phyloP scores from a whole-genome alignment of 2,797 vertebrate species.

The Poecilia gillii region DNA sequence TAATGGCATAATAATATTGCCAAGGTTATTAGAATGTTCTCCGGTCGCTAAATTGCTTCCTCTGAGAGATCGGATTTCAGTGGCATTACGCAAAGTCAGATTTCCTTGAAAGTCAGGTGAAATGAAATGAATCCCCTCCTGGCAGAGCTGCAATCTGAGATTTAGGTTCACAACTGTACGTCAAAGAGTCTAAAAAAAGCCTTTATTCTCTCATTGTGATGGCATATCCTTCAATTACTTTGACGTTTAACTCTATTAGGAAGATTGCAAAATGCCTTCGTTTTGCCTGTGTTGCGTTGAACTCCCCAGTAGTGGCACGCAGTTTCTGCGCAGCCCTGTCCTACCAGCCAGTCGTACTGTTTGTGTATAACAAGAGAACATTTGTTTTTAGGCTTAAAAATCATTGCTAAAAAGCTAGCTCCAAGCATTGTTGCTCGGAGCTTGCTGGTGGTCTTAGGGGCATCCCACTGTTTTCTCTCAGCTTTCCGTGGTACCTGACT shows the following conservation, averaged over 20 bases:
- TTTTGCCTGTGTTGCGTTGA: slow-evolving; percentile 45
- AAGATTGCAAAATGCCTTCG: slow-evolving; percentile 23
- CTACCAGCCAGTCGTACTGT: slow-evolving; percentile 37
- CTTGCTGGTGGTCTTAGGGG: slow-evolving; percentile 69
- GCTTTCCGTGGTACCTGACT: slow-evolving; percentile 78
- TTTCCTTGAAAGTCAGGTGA: slow-evolving; percentile 81
- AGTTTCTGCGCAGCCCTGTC: slow-evolving; percentile 47
- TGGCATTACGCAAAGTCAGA: slow-evolving; percentile 76
- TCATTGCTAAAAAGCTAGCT: slow-evolving; percentile 52
- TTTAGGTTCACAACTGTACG: slow-evolving; percentile 68
- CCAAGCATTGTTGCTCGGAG: slow-evolving; percentile 69
- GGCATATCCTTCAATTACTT: slow-evolving; percentile 39
- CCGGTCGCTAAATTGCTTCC: slow-evolving; percentile 82
- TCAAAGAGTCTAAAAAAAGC: slow-evolving; percentile 63
- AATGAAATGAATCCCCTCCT: slow-evolving; percentile 71
- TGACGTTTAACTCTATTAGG: slow-evolving; percentile 42
- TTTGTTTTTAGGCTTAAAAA: slow-evolving; percentile 55
- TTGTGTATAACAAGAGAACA: slow-evolving; percentile 59
- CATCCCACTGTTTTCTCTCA: slow-evolving; percentile 74
- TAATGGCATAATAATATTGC: slow-evolving; percentile 87
- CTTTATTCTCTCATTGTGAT: slow-evolving; percentile 69
- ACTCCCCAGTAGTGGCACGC: slow-evolving; percentile 43
- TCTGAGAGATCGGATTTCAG: slow-evolving; percentile 79
- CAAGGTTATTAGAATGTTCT: slow-evolving; percentile 82
- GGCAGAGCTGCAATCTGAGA: slow-evolving; percentile 71